A percentile compares a stretch with the other conserved stretches of the same genome.
Evolutionary conservation across 2,888 invertebrate genomes (phyloP).

Genomic region (Erannis defoliaria): DNA sequence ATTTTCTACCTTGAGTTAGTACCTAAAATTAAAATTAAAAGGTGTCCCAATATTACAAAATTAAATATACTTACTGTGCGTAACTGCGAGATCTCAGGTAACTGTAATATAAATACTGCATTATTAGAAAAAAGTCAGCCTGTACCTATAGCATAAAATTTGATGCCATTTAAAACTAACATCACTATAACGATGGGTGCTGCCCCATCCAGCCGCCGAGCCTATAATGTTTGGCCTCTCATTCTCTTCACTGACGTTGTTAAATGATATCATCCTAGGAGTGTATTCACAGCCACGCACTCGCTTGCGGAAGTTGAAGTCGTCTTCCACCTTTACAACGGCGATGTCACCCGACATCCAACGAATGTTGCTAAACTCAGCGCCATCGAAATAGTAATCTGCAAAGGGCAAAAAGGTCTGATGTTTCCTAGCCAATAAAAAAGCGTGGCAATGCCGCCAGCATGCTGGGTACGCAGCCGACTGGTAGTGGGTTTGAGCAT

Average conservation of each 20-base stretch:
- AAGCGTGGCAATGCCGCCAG: too few species aligned
- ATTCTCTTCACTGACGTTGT: slow-evolving; percentile 59
- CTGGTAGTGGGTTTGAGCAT: too few species aligned
- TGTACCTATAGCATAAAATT: too few species aligned
- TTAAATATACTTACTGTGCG: not conserved
- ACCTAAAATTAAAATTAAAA: too few species aligned
- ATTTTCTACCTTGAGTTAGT: too few species aligned
- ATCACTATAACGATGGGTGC: slow-evolving; percentile 56
- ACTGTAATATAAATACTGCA: too few species aligned
- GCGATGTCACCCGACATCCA: slow-evolving; percentile 80
- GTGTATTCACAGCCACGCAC: slow-evolving; percentile 73
- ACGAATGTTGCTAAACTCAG: slow-evolving; percentile 71
- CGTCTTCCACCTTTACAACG: slow-evolving; percentile 72
- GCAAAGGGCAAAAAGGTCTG: too few species aligned
- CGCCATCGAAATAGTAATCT: slow-evolving; percentile 74
- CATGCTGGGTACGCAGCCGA: too few species aligned
- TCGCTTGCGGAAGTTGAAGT: slow-evolving; percentile 69
- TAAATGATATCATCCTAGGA: slow-evolving; percentile 65
- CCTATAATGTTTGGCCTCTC: slow-evolving; percentile 60
- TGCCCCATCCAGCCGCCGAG: slow-evolving; percentile 76
- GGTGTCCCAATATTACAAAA: not conserved
- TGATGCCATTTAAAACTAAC: slow-evolving; percentile 55
- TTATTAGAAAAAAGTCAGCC: too few species aligned
- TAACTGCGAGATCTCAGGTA: too few species aligned
- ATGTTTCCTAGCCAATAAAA: too few species aligned